Percentiles rank a stretch among this genome's conserved stretches.
Evolutionary conservation across 2,888 invertebrate genomes (phyloP).

Genomic region (Arenicola marina): DNA sequence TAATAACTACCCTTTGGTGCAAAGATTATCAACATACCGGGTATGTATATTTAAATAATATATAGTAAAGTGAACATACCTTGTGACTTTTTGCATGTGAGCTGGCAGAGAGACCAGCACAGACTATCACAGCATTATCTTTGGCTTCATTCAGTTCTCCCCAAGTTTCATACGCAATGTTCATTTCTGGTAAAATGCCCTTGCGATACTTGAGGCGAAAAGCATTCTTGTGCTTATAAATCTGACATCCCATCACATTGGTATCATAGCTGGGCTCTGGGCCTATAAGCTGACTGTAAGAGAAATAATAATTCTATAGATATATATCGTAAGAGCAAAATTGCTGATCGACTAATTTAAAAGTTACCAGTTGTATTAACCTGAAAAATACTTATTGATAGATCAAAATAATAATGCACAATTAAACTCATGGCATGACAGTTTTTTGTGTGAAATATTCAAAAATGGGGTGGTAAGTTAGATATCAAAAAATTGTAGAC

Average conservation of each 20-base stretch:
- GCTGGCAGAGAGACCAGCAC: constrained; percentile 57
- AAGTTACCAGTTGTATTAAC: no score
- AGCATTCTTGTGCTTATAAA: constrained; percentile 39
- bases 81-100: constrained; percentile 58
- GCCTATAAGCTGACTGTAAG: constrained; percentile 14
- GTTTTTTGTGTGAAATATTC: no score
- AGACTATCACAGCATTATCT: constrained; percentile 55
- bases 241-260: constrained; percentile 47
- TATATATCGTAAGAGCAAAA: no score
- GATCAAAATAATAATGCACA: no score
- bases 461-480: no score
- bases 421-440: no score
- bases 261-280: constrained; percentile 55
- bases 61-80: constrained; percentile 36
- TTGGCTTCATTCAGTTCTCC: constrained; percentile 52
- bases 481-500: no score
- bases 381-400: no score
- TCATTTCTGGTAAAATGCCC: constrained; percentile 50
- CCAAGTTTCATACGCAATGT: constrained; percentile 60
- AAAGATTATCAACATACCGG: no score
- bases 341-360: no score
- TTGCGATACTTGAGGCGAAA: constrained; percentile 50
- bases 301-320: no score
- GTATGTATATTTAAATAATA: background rate
- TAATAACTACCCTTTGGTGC: no score